These are phyloP conservation scores for Otis tarda DNA, from an alignment of 2,113 vertebrate species.

Conservation along the genomic window DNA sequence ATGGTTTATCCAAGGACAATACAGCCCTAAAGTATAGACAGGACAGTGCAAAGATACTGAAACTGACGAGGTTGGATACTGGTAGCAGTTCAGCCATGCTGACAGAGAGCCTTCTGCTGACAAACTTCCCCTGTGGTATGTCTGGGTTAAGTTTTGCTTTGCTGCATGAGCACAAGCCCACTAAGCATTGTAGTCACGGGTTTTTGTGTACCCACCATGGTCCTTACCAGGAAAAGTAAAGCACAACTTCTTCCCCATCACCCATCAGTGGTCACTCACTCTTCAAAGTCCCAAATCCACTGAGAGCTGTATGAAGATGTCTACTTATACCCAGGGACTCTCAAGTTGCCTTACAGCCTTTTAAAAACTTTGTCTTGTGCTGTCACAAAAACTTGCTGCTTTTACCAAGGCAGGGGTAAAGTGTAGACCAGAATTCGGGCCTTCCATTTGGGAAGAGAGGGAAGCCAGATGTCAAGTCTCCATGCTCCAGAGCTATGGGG, in stretches of 20 bases:
- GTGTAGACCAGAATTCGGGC: background rate
- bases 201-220: background rate
- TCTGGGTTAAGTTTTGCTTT: background rate
- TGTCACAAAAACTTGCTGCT: background rate
- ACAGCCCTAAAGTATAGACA: background rate
- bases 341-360: background rate
- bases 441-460: background rate
- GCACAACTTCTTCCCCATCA: fast-evolving
- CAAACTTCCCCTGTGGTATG: background rate
- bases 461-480: background rate
- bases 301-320: background rate
- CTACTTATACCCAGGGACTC: background rate
- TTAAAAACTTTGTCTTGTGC: background rate
- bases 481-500: background rate
- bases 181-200: fast-evolving
- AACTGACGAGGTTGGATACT: background rate
- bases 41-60: background rate
- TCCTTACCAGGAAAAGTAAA: background rate
- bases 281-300: background rate
- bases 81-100: background rate
- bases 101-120: background rate
- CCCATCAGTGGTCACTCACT: background rate
- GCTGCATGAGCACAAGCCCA: background rate
- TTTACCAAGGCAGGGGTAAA: background rate
- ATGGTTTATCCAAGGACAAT: background rate